A percentile compares a stretch with the other conserved stretches of the same genome.
Conservation (phyloP, 2,888 invertebrate genomes). For the Quadriops clusia region DNA sequence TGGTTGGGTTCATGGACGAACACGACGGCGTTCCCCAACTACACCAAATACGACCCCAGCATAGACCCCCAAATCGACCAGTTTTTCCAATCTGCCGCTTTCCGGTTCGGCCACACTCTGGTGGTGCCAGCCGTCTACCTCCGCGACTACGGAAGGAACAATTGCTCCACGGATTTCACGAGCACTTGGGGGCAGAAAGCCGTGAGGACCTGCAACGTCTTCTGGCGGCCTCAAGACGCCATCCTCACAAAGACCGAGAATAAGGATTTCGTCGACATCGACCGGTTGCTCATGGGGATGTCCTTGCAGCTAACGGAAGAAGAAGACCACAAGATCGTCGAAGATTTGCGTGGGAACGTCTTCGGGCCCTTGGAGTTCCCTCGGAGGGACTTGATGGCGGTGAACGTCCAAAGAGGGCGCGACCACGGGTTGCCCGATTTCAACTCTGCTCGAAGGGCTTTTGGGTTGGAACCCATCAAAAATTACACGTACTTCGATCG, state of each 20-base stretch:
- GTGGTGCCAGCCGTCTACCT: conserved; percentile 44
- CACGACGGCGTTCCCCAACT: conserved; percentile 15
- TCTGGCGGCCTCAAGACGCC: conserved; percentile 40
- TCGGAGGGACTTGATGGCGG: conserved; percentile 44
- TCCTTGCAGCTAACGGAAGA: conserved; percentile 40
- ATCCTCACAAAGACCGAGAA: conserved; percentile 22
- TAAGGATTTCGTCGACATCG: conserved; percentile 34
- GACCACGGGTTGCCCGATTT: conserved; percentile 50
- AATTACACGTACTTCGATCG: conserved; percentile 3
- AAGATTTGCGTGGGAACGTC: conserved; percentile 44
- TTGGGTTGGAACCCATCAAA: conserved; percentile 30
- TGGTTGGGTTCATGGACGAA: conserved; percentile 40
- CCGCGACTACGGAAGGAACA: conserved; percentile 33
- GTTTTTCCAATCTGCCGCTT: conserved; percentile 49
- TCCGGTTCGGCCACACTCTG: conserved; percentile 48
- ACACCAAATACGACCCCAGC: conserved; percentile 39
- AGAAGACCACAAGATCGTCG: conserved; percentile 45
- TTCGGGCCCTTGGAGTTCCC: conserved; percentile 48
- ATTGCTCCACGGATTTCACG: conserved; percentile 26
- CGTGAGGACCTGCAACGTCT: conserved; percentile 42
- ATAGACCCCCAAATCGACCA: conserved; percentile 48
- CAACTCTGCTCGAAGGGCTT: conserved; percentile 42
- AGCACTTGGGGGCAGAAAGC: conserved; percentile 23
- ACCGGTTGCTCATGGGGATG: conserved; percentile 44
- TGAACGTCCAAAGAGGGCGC: conserved; percentile 44